phyloP scores from a whole-genome alignment of 2,797 vertebrate species.

The Lacerta viridis region DNA sequence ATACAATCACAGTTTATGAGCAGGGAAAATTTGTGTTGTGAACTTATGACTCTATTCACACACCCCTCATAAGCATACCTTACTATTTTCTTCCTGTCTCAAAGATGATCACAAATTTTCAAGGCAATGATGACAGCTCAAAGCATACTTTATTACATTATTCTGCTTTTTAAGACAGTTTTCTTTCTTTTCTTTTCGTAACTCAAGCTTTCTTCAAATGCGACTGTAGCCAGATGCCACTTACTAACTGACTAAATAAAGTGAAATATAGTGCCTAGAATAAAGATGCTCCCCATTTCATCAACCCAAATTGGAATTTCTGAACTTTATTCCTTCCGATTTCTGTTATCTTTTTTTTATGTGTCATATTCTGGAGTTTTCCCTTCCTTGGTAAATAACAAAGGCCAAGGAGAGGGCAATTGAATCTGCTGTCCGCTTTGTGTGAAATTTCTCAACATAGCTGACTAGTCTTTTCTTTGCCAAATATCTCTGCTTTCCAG shows the following conservation, averaged over 20 bases:
- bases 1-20: not conserved
- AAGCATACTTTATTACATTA: not conserved
- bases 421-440: constrained; percentile 2
- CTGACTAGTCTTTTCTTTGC: constrained; percentile 39
- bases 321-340: constrained; percentile 62
- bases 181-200: not conserved
- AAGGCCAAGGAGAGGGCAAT: constrained; percentile 51
- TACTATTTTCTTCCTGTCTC: not conserved
- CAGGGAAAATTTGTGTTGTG: not conserved
- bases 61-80: too few species aligned
- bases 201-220: not conserved
- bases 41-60: not conserved
- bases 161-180: not conserved
- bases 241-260: constrained; percentile 1
- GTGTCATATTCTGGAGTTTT: constrained; percentile 52
- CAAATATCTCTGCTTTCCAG: constrained; percentile 40
- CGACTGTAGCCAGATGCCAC: not conserved
- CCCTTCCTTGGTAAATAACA: constrained; percentile 38
- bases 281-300: constrained; percentile 44
- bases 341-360: constrained; percentile 52
- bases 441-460: constrained; percentile 28
- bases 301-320: constrained; percentile 40
- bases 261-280: not conserved
- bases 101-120: not conserved
- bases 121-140: not conserved